These are phyloP conservation scores for Lasaia peninsularis DNA, from an alignment of 1,140 invertebrate genomes.

Conservation along the genomic window DNA sequence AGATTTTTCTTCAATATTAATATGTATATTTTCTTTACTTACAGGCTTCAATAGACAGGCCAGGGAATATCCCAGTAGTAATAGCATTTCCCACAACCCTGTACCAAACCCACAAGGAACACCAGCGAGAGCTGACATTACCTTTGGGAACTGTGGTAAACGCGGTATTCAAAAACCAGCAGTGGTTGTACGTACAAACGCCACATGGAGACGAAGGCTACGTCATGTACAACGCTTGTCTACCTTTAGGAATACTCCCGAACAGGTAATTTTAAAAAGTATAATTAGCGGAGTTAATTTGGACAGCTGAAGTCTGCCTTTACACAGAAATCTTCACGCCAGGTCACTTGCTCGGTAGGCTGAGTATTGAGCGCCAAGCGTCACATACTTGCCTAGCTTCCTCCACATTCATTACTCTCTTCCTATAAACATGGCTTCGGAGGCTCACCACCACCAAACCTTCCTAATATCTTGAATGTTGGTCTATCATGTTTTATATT, in stretches of 20 bases:
- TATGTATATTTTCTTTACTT: slow-evolving; percentile 40
- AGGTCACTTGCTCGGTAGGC: too few species aligned
- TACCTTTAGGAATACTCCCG: slow-evolving; percentile 85
- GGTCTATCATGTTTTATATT: too few species aligned
- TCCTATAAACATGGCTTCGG: too few species aligned
- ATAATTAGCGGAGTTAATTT: too few species aligned
- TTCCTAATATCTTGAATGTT: too few species aligned
- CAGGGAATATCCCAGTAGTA: slow-evolving; percentile 89
- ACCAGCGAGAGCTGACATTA: slow-evolving; percentile 83
- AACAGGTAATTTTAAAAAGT: slow-evolving; percentile 39
- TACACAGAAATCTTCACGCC: too few species aligned
- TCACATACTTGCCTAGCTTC: too few species aligned
- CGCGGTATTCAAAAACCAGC: slow-evolving; percentile 89
- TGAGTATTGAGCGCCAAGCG: too few species aligned
- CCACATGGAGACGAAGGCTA: slow-evolving; percentile 88
- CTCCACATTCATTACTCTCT: too few species aligned
- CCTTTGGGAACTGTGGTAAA: slow-evolving; percentile 90
- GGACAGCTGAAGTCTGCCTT: too few species aligned
- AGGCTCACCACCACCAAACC: too few species aligned
- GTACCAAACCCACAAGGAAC: slow-evolving; percentile 85
- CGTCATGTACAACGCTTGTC: slow-evolving; percentile 84
- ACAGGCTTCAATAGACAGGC: slow-evolving; percentile 83
- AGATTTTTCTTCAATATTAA: too few species aligned
- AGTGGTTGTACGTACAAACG: slow-evolving; percentile 90
- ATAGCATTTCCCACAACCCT: slow-evolving; percentile 85